Base-by-base conservation (phyloP, 2,797 vertebrate species). In the Epinephelus malabaricus region DNA sequence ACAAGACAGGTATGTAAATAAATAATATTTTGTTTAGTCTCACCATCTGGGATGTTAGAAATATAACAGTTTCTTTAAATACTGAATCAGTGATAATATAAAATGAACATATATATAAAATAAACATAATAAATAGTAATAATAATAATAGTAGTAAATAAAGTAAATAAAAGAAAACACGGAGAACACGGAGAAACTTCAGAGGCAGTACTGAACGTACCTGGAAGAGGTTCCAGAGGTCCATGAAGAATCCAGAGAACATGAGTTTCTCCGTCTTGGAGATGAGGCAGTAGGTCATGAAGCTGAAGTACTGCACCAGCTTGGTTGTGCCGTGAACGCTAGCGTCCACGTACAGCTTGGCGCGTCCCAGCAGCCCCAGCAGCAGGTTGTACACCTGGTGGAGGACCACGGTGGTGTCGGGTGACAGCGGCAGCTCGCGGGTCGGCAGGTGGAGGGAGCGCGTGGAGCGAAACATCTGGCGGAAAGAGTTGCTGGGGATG, bases 261-360 rank as follows among this genome's bases (percentile, higher is more conserved):
- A 99, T 99, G 89, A 99, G 97, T 62, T 99, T 99, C 95, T 99
- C 98, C 0, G 97, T 99, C 96, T 99, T 99, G 90, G 98, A 99
- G 95, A 99, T 98, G 94, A 99, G 96, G 94, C 98, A 99, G 94
- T 99, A 99, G 34, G 98, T 99, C 97, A 99, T 99, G 94, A 99
- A 99, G 95, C 98, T 98, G 95, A 99, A 99, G 94, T 98, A 99
- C 92, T 98, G 98, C 78, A 99, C 98, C 84, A 99, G 96, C 88
- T 99, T 99, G 82, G 98, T 99, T 88, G 98, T 99, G 76, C 98
- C 98, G 4, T 99, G 98, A 30, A 99, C 97, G 67, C 97, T 97
- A 87, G 98, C 98, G 78, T 99, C 98, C 58, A 99, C 98, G 43
- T 99, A 99, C 11, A 99, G 96, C 92, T 99, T 99, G 86, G 98